These are phyloP conservation scores for Linepithema humile DNA, from an alignment of 1,140 invertebrate genomes.

Conservation along the genomic window DNA sequence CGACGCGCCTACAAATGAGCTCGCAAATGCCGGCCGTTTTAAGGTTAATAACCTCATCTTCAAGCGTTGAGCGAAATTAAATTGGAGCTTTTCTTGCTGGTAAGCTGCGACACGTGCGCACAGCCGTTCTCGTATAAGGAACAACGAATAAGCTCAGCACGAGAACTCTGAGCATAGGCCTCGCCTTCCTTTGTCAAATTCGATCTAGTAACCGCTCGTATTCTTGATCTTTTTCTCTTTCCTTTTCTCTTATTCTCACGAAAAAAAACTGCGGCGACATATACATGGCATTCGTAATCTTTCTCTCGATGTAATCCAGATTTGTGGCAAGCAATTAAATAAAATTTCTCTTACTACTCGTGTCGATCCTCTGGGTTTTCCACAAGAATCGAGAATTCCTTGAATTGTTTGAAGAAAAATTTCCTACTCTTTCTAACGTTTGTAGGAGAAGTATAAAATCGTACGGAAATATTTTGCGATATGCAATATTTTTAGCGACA, in stretches of 20 bases:
- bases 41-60: constrained; percentile 63
- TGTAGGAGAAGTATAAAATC: too few relatives aligned
- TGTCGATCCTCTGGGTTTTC: neutral
- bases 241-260: neutral
- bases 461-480: neutral
- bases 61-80: constrained; percentile 63
- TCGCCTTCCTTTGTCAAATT: constrained; percentile 9
- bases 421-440: too few relatives aligned
- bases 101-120: constrained; percentile 59
- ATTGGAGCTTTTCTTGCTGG: constrained; percentile 61
- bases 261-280: constrained; percentile 27
- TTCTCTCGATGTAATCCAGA: constrained; percentile 20
- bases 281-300: neutral
- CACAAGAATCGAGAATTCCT: neutral
- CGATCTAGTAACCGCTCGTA: neutral
- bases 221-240: neutral
- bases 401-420: too few relatives aligned
- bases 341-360: constrained; percentile 19
- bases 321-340: constrained; percentile 47
- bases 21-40: constrained; percentile 48
- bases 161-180: neutral
- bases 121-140: neutral
- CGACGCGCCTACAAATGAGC: constrained; percentile 59
- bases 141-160: neutral
- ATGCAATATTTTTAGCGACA: neutral